Evolutionary conservation across 2,797 vertebrate genomes (phyloP), one percentile per base, ranked within the genome.

Genomic region (Strix occidentalis): DNA sequence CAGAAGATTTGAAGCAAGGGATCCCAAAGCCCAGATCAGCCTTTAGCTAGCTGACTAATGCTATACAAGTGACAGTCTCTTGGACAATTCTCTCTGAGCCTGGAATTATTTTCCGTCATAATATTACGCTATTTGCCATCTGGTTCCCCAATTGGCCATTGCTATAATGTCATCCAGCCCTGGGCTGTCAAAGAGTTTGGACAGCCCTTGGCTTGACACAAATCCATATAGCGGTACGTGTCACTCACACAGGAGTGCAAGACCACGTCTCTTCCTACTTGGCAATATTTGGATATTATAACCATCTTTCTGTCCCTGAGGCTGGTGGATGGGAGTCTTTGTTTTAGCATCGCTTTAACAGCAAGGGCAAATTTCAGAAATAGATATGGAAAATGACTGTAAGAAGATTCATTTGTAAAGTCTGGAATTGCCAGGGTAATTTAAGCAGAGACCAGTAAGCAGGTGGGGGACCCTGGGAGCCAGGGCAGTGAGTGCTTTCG

Each of bases 311-410:
- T 57, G 64, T 35, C 48, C 60, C 61, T 4, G 5, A 83, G 84
- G 61, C 53, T 78, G 39, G 89, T 1, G 4, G 72, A 80, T 6
- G 8, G 60, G 43, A 28, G n/a, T 24, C n/a, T 79, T 63, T 69
- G 41, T 10, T 71, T 53, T 33, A 77, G 53, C 53, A 71, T 3
- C 4, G 6, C 87, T 90, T 90, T 77, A 87, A 75, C 76, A 87
- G 68, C 58, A 88, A 95, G 41, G 75, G 87, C 54, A 51, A 11
- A 69, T 81, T 93, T 92, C 79, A 88, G 91, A 96, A 94, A 71
- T 17, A 88, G 72, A 66, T 39, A 26, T 66, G 53, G 60, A 53
- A 74, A 93, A 68, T 3, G 33, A 11, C 57, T 80, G 20, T 69
- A 72, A 91, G 86, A 79, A 83, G 90, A 82, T 68, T 81, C 24